phyloP scores from a whole-genome alignment of 2,888 invertebrate genomes.

The Sceliomorpha sp. region DNA sequence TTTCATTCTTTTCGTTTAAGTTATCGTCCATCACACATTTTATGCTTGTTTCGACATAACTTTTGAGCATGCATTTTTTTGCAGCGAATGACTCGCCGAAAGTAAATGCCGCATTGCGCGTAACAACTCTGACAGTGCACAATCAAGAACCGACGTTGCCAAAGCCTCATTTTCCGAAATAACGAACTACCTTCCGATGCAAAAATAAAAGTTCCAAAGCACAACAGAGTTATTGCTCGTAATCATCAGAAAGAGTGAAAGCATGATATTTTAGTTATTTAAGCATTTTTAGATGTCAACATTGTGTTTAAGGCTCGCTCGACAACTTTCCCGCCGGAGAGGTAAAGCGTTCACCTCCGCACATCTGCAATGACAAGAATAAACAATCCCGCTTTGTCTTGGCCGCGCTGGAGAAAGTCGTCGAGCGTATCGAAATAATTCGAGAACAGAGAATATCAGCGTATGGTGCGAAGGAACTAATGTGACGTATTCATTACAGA shows the following conservation, averaged over 20 bases:
- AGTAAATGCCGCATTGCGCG: slow-evolving; percentile 20
- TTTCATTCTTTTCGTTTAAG: slow-evolving; percentile 24
- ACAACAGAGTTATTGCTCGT: slow-evolving; percentile 48
- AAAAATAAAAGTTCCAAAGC: slow-evolving; percentile 2
- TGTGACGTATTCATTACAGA: slow-evolving; percentile 82
- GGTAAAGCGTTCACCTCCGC: neutral
- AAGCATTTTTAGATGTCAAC: slow-evolving; percentile 63
- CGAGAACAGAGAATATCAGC: too few species aligned
- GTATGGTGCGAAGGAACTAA: slow-evolving; percentile 18
- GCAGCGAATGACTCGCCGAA: slow-evolving; percentile 54
- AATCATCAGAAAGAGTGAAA: slow-evolving; percentile 65
- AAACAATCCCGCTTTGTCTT: too few species aligned
- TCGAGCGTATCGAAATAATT: neutral
- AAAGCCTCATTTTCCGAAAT: slow-evolving; percentile 3
- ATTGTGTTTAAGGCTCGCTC: slow-evolving; percentile 16
- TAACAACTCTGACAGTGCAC: slow-evolving; percentile 31
- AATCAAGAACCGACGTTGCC: neutral
- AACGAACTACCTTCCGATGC: neutral
- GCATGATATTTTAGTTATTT: slow-evolving; percentile 67
- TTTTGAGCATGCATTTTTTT: slow-evolving; percentile 58
- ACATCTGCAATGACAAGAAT: too few species aligned
- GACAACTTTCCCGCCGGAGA: slow-evolving; percentile 15
- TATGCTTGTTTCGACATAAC: slow-evolving; percentile 51
- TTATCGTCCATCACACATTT: slow-evolving; percentile 31
- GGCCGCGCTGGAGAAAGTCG: too few species aligned